phyloP scores from a whole-genome alignment of 2,797 vertebrate species.

The Kryptolebias ocellatus region DNA sequence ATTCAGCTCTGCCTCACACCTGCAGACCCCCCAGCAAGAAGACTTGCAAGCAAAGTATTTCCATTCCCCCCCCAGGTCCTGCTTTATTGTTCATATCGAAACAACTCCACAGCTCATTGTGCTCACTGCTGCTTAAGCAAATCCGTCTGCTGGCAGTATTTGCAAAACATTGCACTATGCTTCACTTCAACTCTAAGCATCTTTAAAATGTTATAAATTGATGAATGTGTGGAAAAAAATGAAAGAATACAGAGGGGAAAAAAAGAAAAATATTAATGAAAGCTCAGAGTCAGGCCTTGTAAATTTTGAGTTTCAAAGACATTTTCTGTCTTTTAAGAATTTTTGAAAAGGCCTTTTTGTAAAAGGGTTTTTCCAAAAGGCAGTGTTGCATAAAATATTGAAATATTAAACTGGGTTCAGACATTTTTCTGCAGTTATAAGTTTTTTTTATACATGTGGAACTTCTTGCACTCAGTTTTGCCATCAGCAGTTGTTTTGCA shows the following conservation, averaged over 20 bases:
- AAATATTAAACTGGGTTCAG: too few relatives aligned
- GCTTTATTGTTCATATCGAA: constrained; percentile 5
- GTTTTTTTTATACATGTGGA: background rate
- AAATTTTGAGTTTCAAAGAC: too few relatives aligned
- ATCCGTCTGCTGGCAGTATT: constrained; percentile 2
- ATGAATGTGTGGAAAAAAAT: background rate
- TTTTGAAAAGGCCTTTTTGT: too few relatives aligned
- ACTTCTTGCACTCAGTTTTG: background rate
- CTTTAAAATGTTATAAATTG: background rate
- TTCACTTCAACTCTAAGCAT: constrained; percentile 13
- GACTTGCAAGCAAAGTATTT: background rate
- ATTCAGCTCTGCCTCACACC: background rate
- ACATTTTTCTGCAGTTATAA: background rate
- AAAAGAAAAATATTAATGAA: background rate
- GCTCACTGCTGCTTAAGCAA: constrained; percentile 5
- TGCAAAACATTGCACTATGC: constrained; percentile 12
- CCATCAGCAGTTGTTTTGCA: background rate
- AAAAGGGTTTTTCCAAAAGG: too few relatives aligned
- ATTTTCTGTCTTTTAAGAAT: too few relatives aligned
- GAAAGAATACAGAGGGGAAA: background rate
- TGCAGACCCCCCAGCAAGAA: constrained; percentile 8
- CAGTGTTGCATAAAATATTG: too few relatives aligned
- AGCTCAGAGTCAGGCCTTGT: too few relatives aligned
- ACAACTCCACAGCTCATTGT: background rate
- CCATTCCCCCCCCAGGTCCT: background rate